These are phyloP conservation scores for Proterorhinus semilunaris DNA, from an alignment of 2,113 vertebrate species.

Conservation along the genomic window DNA sequence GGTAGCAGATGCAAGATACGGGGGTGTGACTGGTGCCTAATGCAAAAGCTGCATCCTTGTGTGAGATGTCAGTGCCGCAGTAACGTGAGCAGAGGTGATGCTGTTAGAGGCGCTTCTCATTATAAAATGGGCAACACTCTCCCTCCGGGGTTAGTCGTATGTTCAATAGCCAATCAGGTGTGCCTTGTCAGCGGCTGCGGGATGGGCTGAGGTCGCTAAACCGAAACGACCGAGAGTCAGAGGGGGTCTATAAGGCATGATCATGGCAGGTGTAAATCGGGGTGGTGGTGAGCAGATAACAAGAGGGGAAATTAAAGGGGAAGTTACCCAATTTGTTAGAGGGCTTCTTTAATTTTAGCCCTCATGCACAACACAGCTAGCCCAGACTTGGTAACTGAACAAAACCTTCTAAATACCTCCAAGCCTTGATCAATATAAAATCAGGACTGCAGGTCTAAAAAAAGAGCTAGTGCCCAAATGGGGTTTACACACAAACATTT, in stretches of 20 bases:
- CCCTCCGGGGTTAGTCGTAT: slow-evolving; percentile 5
- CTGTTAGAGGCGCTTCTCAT: slow-evolving; percentile 20
- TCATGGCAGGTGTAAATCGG: slow-evolving; percentile 35
- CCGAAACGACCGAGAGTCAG: background rate
- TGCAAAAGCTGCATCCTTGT: background rate
- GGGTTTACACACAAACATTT: too few species aligned
- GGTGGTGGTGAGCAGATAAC: slow-evolving; percentile 25
- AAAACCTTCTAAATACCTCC: too few species aligned
- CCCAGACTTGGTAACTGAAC: too few species aligned
- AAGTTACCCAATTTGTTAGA: background rate
- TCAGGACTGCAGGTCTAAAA: background rate
- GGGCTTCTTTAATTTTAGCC: too few species aligned
- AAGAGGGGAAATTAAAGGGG: slow-evolving; percentile 43
- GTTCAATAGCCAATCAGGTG: background rate
- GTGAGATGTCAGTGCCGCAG: slow-evolving; percentile 48
- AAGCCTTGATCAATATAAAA: background rate
- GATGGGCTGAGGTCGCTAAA: background rate
- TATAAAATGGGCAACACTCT: slow-evolving; percentile 8
- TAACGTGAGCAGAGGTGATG: slow-evolving; percentile 32
- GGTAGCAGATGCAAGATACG: background rate
- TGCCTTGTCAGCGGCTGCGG: background rate
- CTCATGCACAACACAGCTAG: too few species aligned
- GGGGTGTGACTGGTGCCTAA: background rate
- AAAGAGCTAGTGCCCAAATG: too few species aligned
- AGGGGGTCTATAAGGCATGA: background rate